These are phyloP conservation scores for Melipona beecheii DNA, from an alignment of 2,888 invertebrate species.

Conservation along the genomic window DNA sequence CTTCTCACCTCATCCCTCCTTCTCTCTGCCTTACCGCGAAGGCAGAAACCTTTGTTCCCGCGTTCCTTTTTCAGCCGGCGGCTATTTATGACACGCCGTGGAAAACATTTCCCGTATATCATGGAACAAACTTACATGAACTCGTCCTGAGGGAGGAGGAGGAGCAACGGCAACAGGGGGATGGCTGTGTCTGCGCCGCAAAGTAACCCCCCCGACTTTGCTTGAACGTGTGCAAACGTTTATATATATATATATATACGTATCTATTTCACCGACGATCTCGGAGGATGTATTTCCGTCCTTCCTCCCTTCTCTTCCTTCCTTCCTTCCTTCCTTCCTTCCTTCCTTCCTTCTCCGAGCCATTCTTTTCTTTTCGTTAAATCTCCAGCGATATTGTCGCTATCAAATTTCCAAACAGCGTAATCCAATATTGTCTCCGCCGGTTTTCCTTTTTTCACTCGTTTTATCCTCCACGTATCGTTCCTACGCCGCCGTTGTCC, in stretches of 20 bases:
- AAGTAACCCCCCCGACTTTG: conserved; percentile 19
- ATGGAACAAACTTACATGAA: conserved; percentile 77
- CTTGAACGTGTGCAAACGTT: conserved; percentile 1
- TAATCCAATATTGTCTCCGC: conserved; percentile 39
- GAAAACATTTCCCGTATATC: conserved; percentile 81
- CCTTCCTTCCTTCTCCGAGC: conserved; percentile 1
- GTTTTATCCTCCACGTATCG: conserved; percentile 12
- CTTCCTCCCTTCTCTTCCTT: background rate
- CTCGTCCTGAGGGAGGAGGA: conserved; percentile 64
- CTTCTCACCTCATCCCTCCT: background rate
- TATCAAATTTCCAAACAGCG: conserved; percentile 59
- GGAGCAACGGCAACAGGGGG: conserved; percentile 7
- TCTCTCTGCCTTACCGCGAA: conserved; percentile 19
- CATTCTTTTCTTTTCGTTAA: conserved; percentile 26
- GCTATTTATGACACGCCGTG: conserved; percentile 79
- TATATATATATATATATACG: background rate
- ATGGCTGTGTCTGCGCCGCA: background rate
- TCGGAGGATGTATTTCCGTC: conserved; percentile 46
- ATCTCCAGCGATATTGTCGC: conserved; percentile 58
- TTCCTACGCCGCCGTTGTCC: background rate
- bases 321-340: conserved; percentile 14
- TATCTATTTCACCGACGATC: conserved; percentile 26
- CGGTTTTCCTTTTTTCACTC: background rate
- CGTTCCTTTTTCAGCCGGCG: conserved; percentile 47
- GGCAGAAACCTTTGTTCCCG: conserved; percentile 42